Percentiles rank a stretch among this genome's conserved stretches.
Conservation (phyloP, 2,888 invertebrate genomes). For the Sesia bembeciformis region DNA sequence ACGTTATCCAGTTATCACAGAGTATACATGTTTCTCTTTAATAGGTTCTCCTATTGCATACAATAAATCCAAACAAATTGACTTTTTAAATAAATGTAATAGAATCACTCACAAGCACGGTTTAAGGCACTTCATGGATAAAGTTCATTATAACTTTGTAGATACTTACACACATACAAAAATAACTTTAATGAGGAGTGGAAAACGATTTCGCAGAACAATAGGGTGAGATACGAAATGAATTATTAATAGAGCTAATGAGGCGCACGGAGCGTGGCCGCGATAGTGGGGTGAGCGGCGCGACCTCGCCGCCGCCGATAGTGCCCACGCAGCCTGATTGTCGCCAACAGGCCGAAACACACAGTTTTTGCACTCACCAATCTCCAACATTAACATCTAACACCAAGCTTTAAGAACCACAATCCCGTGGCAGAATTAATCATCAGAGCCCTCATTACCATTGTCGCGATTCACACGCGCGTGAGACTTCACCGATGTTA, state of each 20-base stretch:
- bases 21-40: no score
- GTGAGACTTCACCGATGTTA: no score
- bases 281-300: constrained; percentile 66
- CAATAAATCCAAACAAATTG: no score
- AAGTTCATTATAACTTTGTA: neutral
- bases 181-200: constrained; percentile 15
- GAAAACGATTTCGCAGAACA: constrained; percentile 56
- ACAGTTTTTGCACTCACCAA: constrained; percentile 13
- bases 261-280: constrained; percentile 39
- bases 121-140: no score
- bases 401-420: constrained; percentile 10
- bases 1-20: no score
- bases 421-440: constrained; percentile 3
- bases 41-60: no score
- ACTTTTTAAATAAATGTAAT: no score
- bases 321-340: constrained; percentile 72
- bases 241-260: constrained; percentile 69
- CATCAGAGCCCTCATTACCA: no score
- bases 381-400: constrained; percentile 14
- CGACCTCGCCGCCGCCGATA: constrained; percentile 58
- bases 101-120: no score
- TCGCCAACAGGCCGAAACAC: constrained; percentile 36
- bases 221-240: constrained; percentile 61
- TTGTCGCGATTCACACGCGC: no score
- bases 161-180: neutral